A percentile compares a stretch with the other conserved stretches of the same genome.
Evolutionary conservation across 2,888 invertebrate genomes (phyloP).

Genomic region (Eupithecia tripunctaria): DNA sequence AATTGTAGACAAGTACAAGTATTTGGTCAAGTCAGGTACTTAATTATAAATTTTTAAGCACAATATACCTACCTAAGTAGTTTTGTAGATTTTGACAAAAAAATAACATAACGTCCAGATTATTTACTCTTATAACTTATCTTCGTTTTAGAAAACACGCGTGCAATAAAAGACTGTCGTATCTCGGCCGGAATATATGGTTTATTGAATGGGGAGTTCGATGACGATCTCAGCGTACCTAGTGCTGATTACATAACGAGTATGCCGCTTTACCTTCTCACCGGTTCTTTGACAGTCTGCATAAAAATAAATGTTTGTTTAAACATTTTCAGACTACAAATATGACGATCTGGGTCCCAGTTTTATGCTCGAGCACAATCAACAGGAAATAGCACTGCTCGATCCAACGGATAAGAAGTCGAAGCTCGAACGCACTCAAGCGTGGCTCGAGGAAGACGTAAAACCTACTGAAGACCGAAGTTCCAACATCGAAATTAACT

Average conservation of each 20-base stretch:
- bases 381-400: conserved; percentile 23
- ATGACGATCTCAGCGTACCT: conserved; percentile 50
- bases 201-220: conserved; percentile 43
- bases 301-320: neutral
- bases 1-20: conserved; percentile 64
- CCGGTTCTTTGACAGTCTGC: neutral
- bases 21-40: conserved; percentile 62
- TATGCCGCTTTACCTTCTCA: neutral
- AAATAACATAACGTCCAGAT: neutral
- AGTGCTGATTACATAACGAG: conserved; percentile 42
- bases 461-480: conserved; percentile 46
- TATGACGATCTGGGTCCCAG: conserved; percentile 20
- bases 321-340: conserved; percentile 47
- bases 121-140: neutral
- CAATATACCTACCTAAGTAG: neutral
- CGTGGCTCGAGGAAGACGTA: conserved; percentile 61
- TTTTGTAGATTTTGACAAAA: neutral
- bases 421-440: conserved; percentile 58
- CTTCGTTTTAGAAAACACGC: neutral
- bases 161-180: neutral
- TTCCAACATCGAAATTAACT: conserved; percentile 44
- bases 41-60: conserved; percentile 7
- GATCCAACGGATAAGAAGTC: conserved; percentile 41
- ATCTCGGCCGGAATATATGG: neutral
- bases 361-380: conserved; percentile 26